Evolutionary conservation across 2,797 vertebrate species (phyloP).

Genomic region (Cetoscarus ocellatus): DNA sequence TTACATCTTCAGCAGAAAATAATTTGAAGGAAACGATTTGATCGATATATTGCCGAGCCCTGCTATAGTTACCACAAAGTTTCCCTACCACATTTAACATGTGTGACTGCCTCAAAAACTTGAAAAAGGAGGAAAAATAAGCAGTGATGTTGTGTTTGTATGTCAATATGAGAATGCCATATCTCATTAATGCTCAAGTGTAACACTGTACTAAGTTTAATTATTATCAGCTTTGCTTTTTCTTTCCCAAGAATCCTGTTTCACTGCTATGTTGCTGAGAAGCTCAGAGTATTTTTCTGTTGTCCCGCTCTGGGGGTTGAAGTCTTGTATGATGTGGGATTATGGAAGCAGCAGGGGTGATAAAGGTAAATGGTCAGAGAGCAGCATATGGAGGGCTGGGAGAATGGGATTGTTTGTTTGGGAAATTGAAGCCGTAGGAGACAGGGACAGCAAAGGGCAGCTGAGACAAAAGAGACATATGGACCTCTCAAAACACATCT

Average conservation of each 20-base stretch:
- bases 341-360: background rate
- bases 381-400: constrained; percentile 57
- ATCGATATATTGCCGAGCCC: too few species aligned
- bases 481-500: constrained; percentile 22
- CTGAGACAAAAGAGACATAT: constrained; percentile 67
- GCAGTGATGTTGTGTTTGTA: background rate
- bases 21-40: too few species aligned
- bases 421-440: constrained; percentile 44
- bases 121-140: too few species aligned
- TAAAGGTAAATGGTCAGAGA: constrained; percentile 42
- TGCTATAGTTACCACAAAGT: too few species aligned
- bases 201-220: background rate
- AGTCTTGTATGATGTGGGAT: constrained; percentile 18
- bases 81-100: too few species aligned
- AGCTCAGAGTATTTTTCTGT: background rate
- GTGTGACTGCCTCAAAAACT: too few species aligned
- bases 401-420: constrained; percentile 52
- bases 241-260: background rate
- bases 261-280: constrained; percentile 1
- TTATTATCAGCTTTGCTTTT: background rate
- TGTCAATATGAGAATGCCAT: background rate
- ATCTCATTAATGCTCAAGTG: background rate
- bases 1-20: too few species aligned
- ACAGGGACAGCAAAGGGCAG: constrained; percentile 48
- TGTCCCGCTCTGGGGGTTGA: constrained; percentile 12